phyloP scores from a whole-genome alignment of 1,140 invertebrate genomes.

The Ditylenchus dipsaci region DNA sequence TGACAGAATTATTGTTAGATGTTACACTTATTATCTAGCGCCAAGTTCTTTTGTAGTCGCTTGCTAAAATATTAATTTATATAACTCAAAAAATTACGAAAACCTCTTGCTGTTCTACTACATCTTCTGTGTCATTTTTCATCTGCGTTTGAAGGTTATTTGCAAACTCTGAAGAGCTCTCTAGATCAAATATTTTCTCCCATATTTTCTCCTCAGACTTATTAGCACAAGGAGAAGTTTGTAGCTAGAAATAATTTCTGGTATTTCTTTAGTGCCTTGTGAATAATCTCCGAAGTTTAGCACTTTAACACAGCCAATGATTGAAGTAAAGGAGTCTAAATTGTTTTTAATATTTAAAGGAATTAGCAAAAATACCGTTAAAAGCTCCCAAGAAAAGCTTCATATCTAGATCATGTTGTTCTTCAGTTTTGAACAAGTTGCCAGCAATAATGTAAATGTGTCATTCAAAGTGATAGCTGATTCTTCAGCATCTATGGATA shows the following conservation, averaged over 20 bases:
- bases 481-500: not conserved
- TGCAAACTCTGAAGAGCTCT: too few relatives aligned
- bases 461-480: not conserved
- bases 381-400: not conserved
- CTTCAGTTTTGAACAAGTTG: not conserved
- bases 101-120: too few relatives aligned
- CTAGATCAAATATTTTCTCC: too few relatives aligned
- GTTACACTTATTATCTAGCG: too few relatives aligned
- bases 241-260: not conserved
- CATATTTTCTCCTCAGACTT: too few relatives aligned
- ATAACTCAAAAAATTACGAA: too few relatives aligned
- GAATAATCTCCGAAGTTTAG: not conserved
- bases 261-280: not conserved
- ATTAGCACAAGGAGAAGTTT: too few relatives aligned
- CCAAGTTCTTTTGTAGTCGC: too few relatives aligned
- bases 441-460: not conserved
- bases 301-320: not conserved
- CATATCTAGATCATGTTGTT: not conserved
- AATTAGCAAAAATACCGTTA: not conserved
- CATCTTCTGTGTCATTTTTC: too few relatives aligned
- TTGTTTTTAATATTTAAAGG: not conserved
- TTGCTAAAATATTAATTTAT: too few relatives aligned
- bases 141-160: too few relatives aligned
- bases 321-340: not conserved
- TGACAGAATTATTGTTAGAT: too few relatives aligned